These are phyloP conservation scores for Gopherus evgoodei DNA, from an alignment of 2,113 vertebrate species.

Conservation along the genomic window DNA sequence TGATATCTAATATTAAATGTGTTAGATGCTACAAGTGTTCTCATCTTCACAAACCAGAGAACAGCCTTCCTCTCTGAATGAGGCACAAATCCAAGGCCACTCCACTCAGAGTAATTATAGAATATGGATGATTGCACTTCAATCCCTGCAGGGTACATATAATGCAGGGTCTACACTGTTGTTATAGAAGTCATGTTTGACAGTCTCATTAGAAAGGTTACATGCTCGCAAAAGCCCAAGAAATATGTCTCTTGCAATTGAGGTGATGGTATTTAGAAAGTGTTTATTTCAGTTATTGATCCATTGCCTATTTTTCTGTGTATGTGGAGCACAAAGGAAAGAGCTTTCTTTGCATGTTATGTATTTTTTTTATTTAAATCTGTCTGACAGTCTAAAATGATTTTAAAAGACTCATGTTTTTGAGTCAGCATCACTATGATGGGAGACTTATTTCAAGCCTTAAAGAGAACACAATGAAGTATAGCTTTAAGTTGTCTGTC, in stretches of 20 bases:
- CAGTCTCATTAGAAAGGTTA: background rate
- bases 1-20: background rate
- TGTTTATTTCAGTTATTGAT: background rate
- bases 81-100: background rate
- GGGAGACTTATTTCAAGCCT: background rate
- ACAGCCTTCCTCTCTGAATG: background rate
- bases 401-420: background rate
- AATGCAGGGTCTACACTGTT: background rate
- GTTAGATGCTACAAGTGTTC: background rate
- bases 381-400: background rate
- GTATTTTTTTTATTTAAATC: background rate
- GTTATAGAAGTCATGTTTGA: background rate
- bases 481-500: background rate
- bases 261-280: background rate
- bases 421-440: background rate
- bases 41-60: background rate
- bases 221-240: background rate
- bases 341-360: background rate
- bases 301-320: background rate
- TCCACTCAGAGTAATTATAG: background rate
- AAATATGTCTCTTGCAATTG: background rate
- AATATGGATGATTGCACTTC: background rate
- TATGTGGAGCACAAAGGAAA: background rate
- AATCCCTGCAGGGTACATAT: background rate
- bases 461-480: background rate